phyloP scores from a whole-genome alignment of 1,140 invertebrate genomes.

The Meloidogyne exigua region DNA sequence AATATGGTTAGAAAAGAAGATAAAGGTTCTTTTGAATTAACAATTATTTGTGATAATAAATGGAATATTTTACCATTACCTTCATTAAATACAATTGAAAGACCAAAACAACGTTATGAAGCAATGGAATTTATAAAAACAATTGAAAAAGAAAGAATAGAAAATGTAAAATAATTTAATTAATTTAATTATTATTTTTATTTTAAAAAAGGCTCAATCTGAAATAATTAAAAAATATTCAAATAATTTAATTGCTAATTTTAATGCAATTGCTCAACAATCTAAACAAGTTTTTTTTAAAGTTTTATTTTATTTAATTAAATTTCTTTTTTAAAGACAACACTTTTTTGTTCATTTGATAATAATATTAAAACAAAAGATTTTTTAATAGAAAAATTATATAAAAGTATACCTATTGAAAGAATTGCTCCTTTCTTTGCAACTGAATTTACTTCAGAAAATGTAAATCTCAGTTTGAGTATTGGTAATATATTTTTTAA shows the following conservation, averaged over 20 bases:
- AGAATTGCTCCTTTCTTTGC: conserved; percentile 18
- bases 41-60: conserved; percentile 42
- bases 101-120: conserved; percentile 45
- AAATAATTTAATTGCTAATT: conserved; percentile 15
- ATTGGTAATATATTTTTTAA: conserved; percentile 6
- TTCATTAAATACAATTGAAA: conserved; percentile 25
- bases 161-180: background rate
- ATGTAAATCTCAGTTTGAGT: conserved; percentile 19
- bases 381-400: background rate
- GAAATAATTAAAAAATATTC: conserved; percentile 10
- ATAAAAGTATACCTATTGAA: background rate
- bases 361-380: conserved; percentile 6
- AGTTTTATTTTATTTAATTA: too few relatives aligned
- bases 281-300: conserved; percentile 2
- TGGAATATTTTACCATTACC: conserved; percentile 2
- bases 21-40: conserved; percentile 40
- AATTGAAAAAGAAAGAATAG: conserved; percentile 26
- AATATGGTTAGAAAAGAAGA: conserved; percentile 48
- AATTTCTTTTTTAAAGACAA: conserved; percentile 1
- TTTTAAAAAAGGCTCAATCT: background rate
- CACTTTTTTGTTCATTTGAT: conserved; percentile 22
- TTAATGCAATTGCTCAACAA: conserved; percentile 12
- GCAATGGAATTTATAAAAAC: conserved; percentile 44
- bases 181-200: background rate
- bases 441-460: conserved; percentile 18